A percentile compares a stretch with the other conserved stretches of the same genome.
These are phyloP conservation scores for Electrophaes corylata DNA, from an alignment of 2,888 invertebrate species.

Conservation along the genomic window DNA sequence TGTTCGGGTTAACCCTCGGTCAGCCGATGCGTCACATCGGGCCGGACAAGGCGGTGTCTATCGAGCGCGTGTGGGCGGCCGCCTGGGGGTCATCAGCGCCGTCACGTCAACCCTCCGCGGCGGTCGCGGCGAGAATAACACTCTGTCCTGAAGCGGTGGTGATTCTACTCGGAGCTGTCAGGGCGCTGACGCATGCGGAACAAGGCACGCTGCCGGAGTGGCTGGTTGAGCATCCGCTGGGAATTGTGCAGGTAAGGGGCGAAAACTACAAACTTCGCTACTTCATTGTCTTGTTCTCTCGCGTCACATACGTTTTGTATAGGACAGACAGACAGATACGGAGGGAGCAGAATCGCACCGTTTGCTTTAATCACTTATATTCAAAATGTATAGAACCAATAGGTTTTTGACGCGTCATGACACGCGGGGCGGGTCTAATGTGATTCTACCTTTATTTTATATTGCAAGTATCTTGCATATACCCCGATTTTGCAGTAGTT, in stretches of 20 bases:
- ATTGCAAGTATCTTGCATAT: no score
- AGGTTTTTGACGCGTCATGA: no score
- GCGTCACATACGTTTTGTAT: no score
- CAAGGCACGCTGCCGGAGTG: slow-evolving; percentile 86
- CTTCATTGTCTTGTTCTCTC: no score
- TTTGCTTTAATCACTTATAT: no score
- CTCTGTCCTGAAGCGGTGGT: slow-evolving; percentile 96
- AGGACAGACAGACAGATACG: no score
- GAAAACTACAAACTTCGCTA: no score
- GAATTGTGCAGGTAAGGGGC: slow-evolving; percentile 87
- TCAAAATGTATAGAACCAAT: no score
- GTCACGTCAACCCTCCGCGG: slow-evolving; percentile 80
- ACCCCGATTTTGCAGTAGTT: no score
- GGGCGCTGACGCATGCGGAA: slow-evolving; percentile 88
- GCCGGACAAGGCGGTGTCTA: slow-evolving; percentile 86
- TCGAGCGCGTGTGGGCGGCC: slow-evolving; percentile 96
- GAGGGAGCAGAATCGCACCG: no score
- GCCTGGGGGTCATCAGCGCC: slow-evolving; percentile 91
- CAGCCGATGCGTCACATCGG: slow-evolving; percentile 92
- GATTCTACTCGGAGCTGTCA: slow-evolving; percentile 92
- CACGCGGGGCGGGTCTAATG: no score
- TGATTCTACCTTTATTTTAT: no score
- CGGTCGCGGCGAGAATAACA: slow-evolving; percentile 89
- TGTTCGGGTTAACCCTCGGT: slow-evolving; percentile 96
- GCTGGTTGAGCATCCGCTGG: slow-evolving; percentile 91